phyloP scores from a whole-genome alignment of 2,888 invertebrate genomes.

The Pemphredon lugubris region DNA sequence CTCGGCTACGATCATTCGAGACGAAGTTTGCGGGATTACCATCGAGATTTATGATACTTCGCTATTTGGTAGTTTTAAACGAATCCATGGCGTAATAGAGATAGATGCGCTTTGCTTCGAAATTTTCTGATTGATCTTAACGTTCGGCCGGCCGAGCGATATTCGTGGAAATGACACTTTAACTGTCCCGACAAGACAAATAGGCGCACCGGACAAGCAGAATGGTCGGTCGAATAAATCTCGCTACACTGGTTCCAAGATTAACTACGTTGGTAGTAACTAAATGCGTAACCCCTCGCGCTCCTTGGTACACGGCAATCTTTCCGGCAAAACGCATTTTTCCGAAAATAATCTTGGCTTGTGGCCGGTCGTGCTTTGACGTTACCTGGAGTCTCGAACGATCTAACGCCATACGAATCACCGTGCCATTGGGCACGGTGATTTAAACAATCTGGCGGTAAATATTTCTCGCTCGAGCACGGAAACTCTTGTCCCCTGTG shows the following conservation, averaged over 20 bases:
- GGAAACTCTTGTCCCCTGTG: constrained; percentile 17
- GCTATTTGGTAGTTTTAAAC: constrained; percentile 8
- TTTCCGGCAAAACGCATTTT: constrained; percentile 65
- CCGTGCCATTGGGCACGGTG: constrained; percentile 35
- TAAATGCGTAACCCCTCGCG: constrained; percentile 66
- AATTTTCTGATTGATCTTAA: constrained; percentile 60
- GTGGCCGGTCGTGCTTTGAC: constrained; percentile 42
- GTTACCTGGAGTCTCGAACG: constrained; percentile 57
- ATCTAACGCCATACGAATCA: constrained; percentile 61
- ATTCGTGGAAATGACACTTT: constrained; percentile 72
- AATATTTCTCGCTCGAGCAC: constrained; percentile 35
- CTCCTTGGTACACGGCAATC: constrained; percentile 61
- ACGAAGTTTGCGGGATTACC: not conserved
- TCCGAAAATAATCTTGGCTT: constrained; percentile 70
- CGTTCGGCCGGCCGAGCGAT: constrained; percentile 52
- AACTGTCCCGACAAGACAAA: constrained; percentile 69
- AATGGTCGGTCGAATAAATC: constrained; percentile 68
- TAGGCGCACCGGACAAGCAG: constrained; percentile 64
- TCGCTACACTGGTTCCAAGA: constrained; percentile 67
- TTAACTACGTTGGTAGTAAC: constrained; percentile 66
- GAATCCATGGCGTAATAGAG: constrained; percentile 42
- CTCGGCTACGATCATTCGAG: not conserved
- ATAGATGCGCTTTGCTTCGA: constrained; percentile 49
- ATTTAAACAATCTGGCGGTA: constrained; percentile 42
- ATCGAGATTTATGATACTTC: constrained; percentile 10